A percentile compares a stretch with the other conserved stretches of the same genome.
These are phyloP conservation scores for Cosmorhoe ocellata DNA, from an alignment of 2,888 invertebrate genomes.

Conservation along the genomic window DNA sequence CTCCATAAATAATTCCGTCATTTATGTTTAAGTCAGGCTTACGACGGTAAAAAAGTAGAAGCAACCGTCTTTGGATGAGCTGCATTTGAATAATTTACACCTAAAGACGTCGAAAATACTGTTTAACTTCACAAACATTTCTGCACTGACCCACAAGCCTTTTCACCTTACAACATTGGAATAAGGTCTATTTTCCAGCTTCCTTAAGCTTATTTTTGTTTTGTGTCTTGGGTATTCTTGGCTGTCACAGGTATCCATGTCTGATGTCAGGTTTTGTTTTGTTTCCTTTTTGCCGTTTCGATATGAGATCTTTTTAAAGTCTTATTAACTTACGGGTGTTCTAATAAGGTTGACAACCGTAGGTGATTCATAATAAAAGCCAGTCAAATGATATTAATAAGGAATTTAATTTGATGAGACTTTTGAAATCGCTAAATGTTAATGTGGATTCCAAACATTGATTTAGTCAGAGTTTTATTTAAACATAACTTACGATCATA, in stretches of 20 bases:
- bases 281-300: constrained; percentile 41
- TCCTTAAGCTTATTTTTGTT: constrained; percentile 34
- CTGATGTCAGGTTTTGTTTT: constrained; percentile 29
- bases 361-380: constrained; percentile 18
- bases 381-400: constrained; percentile 10
- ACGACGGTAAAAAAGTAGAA: constrained; percentile 66
- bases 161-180: constrained; percentile 32
- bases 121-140: constrained; percentile 41
- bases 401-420: constrained; percentile 12
- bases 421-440: constrained; percentile 4
- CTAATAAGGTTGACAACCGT: constrained; percentile 32
- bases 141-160: constrained; percentile 14
- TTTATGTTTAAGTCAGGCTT: constrained; percentile 67
- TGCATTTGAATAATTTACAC: constrained; percentile 78
- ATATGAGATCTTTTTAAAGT: constrained; percentile 66
- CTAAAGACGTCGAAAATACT: constrained; percentile 66
- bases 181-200: constrained; percentile 36
- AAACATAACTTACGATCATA: too few species aligned
- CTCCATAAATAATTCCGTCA: constrained; percentile 66
- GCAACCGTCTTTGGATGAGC: constrained; percentile 65
- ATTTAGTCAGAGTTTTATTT: not conserved
- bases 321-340: constrained; percentile 57
- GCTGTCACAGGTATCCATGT: constrained; percentile 60
- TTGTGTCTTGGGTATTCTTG: constrained; percentile 48
- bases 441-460: constrained; percentile 9